Evolutionary conservation across 2,113 vertebrate species (phyloP).

Genomic region (Spizaetus ornatus): DNA sequence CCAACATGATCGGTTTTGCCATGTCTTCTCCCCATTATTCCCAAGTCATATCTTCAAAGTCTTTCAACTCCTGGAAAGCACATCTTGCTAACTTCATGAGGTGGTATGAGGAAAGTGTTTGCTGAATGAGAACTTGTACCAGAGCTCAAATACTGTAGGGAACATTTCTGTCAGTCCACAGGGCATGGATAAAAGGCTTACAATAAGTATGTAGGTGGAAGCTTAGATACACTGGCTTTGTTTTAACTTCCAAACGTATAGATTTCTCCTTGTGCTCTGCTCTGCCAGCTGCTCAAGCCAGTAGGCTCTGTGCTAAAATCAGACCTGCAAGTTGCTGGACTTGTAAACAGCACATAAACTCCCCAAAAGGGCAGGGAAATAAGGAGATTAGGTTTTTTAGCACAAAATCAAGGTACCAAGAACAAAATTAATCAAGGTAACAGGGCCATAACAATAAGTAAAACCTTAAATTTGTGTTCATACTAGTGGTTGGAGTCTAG

Average conservation of each 20-base stretch:
- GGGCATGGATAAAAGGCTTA: not conserved
- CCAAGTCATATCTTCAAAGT: not conserved
- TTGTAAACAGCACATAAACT: not conserved
- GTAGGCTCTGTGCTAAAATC: not conserved
- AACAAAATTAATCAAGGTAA: not conserved
- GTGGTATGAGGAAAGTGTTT: not conserved
- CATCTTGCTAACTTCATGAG: not conserved
- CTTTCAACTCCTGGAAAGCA: not conserved
- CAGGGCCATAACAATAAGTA: not conserved
- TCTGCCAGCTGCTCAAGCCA: not conserved
- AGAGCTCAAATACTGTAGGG: not conserved
- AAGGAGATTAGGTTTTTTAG: not conserved
- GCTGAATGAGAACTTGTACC: not conserved
- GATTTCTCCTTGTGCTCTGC: not conserved
- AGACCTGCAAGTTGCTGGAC: not conserved
- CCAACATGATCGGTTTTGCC: not conserved
- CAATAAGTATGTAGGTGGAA: not conserved
- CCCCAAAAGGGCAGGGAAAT: not conserved
- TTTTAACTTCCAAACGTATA: not conserved
- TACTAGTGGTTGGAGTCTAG: not conserved
- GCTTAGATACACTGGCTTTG: not conserved
- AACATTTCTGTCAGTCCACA: not conserved
- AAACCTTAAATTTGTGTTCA: not conserved
- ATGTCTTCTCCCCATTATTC: not conserved
- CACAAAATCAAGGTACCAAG: not conserved